Evolutionary conservation across 2,797 vertebrate species (phyloP).

Genomic region (Sebastes jordani): DNA sequence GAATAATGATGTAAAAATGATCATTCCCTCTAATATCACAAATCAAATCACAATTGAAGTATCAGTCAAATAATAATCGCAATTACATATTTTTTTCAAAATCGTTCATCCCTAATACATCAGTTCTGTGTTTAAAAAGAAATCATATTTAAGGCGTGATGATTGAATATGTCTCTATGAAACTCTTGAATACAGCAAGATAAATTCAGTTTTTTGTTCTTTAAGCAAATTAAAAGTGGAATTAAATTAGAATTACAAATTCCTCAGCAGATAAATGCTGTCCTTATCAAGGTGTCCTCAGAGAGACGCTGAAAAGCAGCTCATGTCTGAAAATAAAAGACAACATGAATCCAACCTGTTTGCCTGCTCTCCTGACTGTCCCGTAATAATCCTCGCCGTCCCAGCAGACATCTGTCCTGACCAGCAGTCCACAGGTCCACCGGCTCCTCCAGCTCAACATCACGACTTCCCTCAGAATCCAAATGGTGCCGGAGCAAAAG

Average conservation of each 20-base stretch:
- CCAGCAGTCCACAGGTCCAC: slow-evolving; percentile 57
- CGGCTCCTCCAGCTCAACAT: slow-evolving; percentile 60
- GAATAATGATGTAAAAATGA: no score
- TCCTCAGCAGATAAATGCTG: not conserved
- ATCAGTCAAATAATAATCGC: no score
- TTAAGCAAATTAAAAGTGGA: not conserved
- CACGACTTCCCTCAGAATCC: slow-evolving; percentile 8
- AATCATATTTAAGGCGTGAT: not conserved
- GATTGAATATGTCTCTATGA: not conserved
- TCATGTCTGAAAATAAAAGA: not conserved
- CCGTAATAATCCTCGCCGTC: slow-evolving; percentile 19
- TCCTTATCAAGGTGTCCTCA: not conserved
- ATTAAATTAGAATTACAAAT: not conserved
- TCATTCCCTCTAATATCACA: no score
- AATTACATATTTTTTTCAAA: no score
- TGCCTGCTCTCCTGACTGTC: not conserved
- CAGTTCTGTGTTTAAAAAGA: not conserved
- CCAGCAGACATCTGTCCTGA: slow-evolving; percentile 30
- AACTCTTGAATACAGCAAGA: not conserved
- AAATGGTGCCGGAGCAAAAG: not conserved
- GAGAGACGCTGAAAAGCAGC: not conserved
- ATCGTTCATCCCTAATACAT: not conserved
- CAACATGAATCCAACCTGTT: slow-evolving; percentile 57
- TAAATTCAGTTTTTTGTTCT: not conserved
- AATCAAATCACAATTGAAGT: no score